phyloP scores from a whole-genome alignment of 1,140 invertebrate genomes.

The Papilio polyxenes region DNA sequence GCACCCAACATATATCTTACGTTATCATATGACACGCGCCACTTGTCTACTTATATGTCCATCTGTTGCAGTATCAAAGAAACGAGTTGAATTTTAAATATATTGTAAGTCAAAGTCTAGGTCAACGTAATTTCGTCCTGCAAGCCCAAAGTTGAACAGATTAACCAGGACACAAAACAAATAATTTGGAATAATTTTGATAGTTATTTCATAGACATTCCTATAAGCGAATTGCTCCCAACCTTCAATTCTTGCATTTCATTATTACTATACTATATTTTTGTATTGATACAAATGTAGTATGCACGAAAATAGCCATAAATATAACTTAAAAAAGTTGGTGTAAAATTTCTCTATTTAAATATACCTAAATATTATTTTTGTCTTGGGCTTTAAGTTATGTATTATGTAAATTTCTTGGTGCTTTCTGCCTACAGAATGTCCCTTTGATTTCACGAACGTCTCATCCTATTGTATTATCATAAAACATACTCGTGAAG shows the following conservation, averaged over 20 bases:
- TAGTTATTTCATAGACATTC: too few species aligned
- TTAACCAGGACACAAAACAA: too few species aligned
- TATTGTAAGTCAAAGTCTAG: neutral
- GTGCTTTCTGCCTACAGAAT: neutral
- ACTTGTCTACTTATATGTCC: conserved; percentile 14
- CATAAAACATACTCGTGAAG: neutral
- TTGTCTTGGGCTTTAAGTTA: neutral
- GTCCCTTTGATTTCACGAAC: neutral
- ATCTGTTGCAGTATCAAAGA: neutral
- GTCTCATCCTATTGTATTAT: neutral
- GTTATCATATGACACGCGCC: conserved; percentile 8
- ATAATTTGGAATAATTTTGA: too few species aligned
- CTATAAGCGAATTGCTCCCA: too few species aligned
- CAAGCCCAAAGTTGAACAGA: neutral
- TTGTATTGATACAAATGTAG: too few species aligned
- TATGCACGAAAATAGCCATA: too few species aligned
- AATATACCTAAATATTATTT: neutral
- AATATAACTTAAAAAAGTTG: too few species aligned
- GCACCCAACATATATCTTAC: neutral
- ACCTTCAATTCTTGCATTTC: too few species aligned
- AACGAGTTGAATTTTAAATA: neutral
- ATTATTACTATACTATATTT: too few species aligned
- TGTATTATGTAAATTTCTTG: neutral
- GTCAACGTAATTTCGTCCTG: neutral
- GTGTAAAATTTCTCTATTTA: neutral